Evolutionary conservation across 2,888 invertebrate species (phyloP).

Genomic region (Sipha maydis): DNA sequence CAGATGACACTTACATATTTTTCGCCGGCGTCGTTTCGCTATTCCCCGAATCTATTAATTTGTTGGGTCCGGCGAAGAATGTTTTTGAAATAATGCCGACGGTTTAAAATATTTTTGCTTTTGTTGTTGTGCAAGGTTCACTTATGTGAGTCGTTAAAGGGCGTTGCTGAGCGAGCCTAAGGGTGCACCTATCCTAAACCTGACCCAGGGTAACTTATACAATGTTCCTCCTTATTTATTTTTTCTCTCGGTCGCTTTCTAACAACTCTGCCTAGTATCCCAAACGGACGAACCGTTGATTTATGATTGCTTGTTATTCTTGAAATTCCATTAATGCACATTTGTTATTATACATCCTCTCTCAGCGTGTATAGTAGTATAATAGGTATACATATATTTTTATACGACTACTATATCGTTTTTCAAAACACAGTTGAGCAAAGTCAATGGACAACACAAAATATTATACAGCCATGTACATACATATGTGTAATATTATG

Average conservation of each 20-base stretch:
- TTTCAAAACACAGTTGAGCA: background rate
- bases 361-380: background rate
- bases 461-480: background rate
- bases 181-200: constrained; percentile 30
- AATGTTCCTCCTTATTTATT: constrained; percentile 17
- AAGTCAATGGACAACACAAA: constrained; percentile 15
- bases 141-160: constrained; percentile 10
- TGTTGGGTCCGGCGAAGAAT: constrained; percentile 22
- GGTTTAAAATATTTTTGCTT: constrained; percentile 44
- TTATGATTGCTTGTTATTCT: constrained; percentile 52
- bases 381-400: background rate
- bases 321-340: constrained; percentile 42
- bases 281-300: constrained; percentile 45
- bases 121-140: constrained; percentile 39
- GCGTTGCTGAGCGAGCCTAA: constrained; percentile 39
- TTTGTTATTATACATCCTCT: constrained; percentile 30
- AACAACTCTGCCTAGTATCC: constrained; percentile 9
- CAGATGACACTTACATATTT: background rate
- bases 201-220: constrained; percentile 43
- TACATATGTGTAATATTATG: background rate
- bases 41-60: constrained; percentile 58
- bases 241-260: constrained; percentile 26
- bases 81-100: constrained; percentile 60
- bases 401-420: background rate
- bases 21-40: constrained; percentile 2